Evolutionary conservation across 2,888 invertebrate species (phyloP), one percentile per base, ranked within the genome.

Genomic region (Zaprionus obscuricornis): DNA sequence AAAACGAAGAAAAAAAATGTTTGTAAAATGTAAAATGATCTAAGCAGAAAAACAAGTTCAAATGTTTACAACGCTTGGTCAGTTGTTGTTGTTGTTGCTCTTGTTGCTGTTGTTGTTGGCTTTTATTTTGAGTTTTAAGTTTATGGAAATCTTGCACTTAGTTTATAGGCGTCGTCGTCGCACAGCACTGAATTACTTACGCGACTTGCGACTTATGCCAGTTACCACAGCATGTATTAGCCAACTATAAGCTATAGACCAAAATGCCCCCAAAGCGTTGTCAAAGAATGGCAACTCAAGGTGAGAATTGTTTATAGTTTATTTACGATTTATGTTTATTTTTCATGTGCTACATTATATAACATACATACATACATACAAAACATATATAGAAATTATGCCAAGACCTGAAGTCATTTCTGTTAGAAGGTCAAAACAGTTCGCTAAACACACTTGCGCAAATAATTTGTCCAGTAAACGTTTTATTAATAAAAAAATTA

Each of bases 71-170:
- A 20, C 29, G 10, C 26, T 50, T 36, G 64, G 36, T 14, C 31
- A 81, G 58, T 74, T 65, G 66, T 39, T 24, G 39, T 42, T 22
- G 14, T 45, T 33, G 18, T 39, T 20, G 18, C 22, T 14, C n/a
- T 14, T 11, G 24, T 18, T 26, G 37, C 17, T n/a, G 18, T 13
- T 26, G 29, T 24, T 54, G 73, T 42, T 54, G 70, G 52, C 34
- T 70, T 56, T 73, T 51, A 33, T 67, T 46, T 64, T 66, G 66
- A 66, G 57, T 65, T 62, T 45, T 54, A 55, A 81, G 55, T 51
- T 60, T 86, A 78, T 78, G 77, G 73, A 76, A 78, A 84, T 86
- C 65, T 63, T 57, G 62, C 58, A 56, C 47, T 43, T 45, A 37
- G 37, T 72, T 51, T 59, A 58, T 57, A 85, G 83, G 85, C 76